A percentile compares a stretch with the other conserved stretches of the same genome.
Evolutionary conservation across 2,113 vertebrate genomes (phyloP).

Genomic region (Pluvialis apricaria): DNA sequence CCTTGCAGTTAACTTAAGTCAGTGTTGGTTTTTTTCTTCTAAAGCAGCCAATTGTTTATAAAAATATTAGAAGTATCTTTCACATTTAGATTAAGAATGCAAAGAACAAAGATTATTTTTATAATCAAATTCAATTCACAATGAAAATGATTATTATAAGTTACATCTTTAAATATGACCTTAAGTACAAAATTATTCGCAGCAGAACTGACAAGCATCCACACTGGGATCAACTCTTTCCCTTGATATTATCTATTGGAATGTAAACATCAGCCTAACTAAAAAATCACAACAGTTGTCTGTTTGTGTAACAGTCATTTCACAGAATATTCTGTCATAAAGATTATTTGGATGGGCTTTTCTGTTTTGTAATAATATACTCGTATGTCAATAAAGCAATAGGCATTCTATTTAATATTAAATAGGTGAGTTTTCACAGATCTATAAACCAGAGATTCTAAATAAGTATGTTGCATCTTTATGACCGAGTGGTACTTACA

Average conservation of each 20-base stretch:
- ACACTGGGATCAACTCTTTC: slow-evolving; percentile 17
- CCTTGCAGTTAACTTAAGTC: background rate
- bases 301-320: background rate
- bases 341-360: slow-evolving; percentile 21
- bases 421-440: slow-evolving; percentile 45
- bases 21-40: background rate
- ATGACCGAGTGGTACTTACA: slow-evolving; percentile 69
- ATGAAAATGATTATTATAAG: background rate
- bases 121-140: slow-evolving; percentile 13
- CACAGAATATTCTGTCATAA: background rate
- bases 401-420: slow-evolving; percentile 37
- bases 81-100: background rate
- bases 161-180: background rate
- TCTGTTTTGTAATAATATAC: background rate
- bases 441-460: slow-evolving; percentile 23
- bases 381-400: background rate
- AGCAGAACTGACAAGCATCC: slow-evolving; percentile 2
- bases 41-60: background rate
- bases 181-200: slow-evolving; percentile 22
- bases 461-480: slow-evolving; percentile 13
- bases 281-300: slow-evolving; percentile 6
- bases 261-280: slow-evolving; percentile 6
- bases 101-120: background rate
- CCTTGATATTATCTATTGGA: background rate
- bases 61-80: background rate